Conservation (phyloP, 2,888 invertebrate species). For the Mamestra brassicae region DNA sequence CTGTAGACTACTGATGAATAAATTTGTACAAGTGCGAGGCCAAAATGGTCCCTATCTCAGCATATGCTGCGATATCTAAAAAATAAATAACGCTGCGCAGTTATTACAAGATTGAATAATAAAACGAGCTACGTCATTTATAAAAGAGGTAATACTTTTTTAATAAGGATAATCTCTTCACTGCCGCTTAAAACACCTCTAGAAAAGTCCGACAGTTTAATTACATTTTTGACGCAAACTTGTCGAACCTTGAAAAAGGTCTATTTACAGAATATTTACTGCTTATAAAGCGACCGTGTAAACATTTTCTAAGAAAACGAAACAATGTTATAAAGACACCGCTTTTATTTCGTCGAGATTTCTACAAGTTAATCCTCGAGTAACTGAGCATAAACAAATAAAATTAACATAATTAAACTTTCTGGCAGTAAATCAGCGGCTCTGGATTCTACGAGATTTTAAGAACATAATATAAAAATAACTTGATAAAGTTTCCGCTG, state of each 20-base stretch:
- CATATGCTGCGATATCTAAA: too few relatives aligned
- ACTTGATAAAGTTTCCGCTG: conserved; percentile 25
- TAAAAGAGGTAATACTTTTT: conserved; percentile 2
- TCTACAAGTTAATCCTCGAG: conserved; percentile 61
- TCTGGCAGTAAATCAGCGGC: conserved; percentile 60
- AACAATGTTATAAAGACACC: conserved; percentile 57
- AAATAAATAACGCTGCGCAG: too few relatives aligned
- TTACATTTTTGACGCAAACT: conserved; percentile 31
- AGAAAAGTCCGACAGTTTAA: conserved; percentile 26
- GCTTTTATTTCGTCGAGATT: conserved; percentile 58
- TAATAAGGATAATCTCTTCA: conserved; percentile 9
- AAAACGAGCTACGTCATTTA: not conserved
- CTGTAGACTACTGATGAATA: not conserved
- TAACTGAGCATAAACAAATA: conserved; percentile 66
- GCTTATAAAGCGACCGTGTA: conserved; percentile 45
- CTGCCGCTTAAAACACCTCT: conserved; percentile 11
- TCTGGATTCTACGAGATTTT: conserved; percentile 46
- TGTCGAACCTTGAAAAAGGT: conserved; percentile 38
- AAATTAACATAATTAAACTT: conserved; percentile 72
- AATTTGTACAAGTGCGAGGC: too few relatives aligned
- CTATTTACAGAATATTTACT: conserved; percentile 42
- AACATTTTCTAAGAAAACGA: conserved; percentile 55
- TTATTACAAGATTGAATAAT: not conserved
- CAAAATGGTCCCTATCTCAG: too few relatives aligned
- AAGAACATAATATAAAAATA: conserved; percentile 39